These are phyloP conservation scores for Pollimyrus isidori DNA, from an alignment of 2,113 vertebrate genomes.

Conservation along the genomic window DNA sequence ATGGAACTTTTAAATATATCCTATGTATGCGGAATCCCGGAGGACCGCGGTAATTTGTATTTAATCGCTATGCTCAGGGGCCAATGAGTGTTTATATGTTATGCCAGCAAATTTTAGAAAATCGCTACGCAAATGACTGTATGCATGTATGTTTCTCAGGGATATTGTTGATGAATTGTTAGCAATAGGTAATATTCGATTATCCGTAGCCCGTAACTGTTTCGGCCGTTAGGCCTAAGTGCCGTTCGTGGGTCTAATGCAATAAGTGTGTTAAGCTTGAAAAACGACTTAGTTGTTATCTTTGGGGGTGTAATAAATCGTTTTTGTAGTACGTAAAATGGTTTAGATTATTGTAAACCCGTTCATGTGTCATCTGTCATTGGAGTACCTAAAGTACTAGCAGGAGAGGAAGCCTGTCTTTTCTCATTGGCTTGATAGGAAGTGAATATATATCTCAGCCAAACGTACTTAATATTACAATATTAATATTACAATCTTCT, in stretches of 20 bases:
- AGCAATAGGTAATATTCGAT: neutral
- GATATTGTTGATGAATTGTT: neutral
- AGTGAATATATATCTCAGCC: neutral
- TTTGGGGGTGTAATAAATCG: neutral
- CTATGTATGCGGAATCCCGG: neutral
- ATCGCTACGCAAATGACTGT: neutral
- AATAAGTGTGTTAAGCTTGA: neutral
- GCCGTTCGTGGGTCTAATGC: neutral
- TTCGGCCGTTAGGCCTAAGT: neutral
- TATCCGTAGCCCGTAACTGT: neutral
- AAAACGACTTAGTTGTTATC: neutral
- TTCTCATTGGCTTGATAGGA: neutral
- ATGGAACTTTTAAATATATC: neutral
- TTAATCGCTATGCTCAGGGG: neutral
- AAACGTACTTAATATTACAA: neutral
- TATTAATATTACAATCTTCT: neutral
- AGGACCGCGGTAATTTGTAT: neutral
- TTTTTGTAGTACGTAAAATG: neutral
- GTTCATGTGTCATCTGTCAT: neutral
- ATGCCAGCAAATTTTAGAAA: neutral
- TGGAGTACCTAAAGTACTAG: neutral
- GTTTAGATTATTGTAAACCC: neutral
- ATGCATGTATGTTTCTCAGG: neutral
- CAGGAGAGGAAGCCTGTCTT: neutral
- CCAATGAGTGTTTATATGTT: neutral